Evolutionary conservation across 92 coral and sea anemone species (phyloP).

Genomic region (Palythoa caribaeorum): DNA sequence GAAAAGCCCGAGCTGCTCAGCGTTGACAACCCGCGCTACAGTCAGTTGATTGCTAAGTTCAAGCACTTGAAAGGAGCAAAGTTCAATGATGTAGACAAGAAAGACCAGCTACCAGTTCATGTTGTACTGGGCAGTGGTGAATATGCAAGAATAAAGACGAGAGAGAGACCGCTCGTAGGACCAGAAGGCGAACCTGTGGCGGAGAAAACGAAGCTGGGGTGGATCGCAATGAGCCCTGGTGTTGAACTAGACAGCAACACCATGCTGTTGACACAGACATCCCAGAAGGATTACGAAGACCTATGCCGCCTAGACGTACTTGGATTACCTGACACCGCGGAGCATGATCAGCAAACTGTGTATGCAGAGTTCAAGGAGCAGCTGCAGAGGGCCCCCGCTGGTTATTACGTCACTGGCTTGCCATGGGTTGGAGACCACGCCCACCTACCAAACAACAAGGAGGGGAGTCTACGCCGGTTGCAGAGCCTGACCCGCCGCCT

Average conservation of each 20-base stretch:
- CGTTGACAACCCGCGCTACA: constrained; percentile 4
- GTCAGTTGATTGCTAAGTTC: neutral
- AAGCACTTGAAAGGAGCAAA: neutral
- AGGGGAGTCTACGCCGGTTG: constrained; percentile 27
- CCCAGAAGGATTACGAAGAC: constrained; percentile 2
- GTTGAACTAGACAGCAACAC: neutral
- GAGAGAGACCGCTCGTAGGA: neutral
- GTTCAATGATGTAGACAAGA: neutral
- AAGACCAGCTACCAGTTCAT: neutral
- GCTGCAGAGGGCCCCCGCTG: neutral
- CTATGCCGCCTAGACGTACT: constrained; percentile 31
- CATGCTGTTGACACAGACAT: neutral
- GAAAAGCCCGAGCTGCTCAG: neutral
- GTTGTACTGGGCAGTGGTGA: neutral
- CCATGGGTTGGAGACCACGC: constrained; percentile 37
- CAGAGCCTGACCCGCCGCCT: constrained; percentile 8
- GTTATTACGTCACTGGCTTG: constrained; percentile 31
- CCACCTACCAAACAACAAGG: constrained; percentile 26
- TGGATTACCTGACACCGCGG: neutral
- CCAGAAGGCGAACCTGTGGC: constrained; percentile 10
- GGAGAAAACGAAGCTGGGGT: constrained; percentile 35
- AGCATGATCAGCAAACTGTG: constrained; percentile 13
- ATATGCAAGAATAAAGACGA: constrained; percentile 22
- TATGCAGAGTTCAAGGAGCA: constrained; percentile 37
- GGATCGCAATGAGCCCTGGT: constrained; percentile 43